Percentiles rank a stretch among this genome's conserved stretches.
These are phyloP conservation scores for Hyperoplus lanceolatus DNA, from an alignment of 2,797 vertebrate genomes.

Conservation along the genomic window DNA sequence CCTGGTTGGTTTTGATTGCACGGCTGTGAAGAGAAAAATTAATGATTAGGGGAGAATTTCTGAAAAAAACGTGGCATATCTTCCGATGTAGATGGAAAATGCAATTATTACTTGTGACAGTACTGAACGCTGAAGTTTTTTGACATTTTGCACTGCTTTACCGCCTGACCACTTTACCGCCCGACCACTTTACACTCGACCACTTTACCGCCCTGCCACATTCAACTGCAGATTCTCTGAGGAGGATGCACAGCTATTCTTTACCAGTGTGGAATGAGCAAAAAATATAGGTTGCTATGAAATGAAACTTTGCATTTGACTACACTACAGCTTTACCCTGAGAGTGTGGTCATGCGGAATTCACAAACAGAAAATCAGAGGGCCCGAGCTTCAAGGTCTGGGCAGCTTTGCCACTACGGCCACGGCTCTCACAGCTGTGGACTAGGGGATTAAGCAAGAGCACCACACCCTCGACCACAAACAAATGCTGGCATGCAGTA, in stretches of 20 bases:
- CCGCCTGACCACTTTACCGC: slow-evolving; percentile 4
- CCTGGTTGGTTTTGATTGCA: slow-evolving; percentile 99
- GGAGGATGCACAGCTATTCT: slow-evolving; percentile 50
- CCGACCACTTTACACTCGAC: slow-evolving; percentile 14
- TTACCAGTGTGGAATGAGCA: slow-evolving; percentile 38
- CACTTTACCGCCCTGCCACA: slow-evolving; percentile 10
- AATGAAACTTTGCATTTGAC: slow-evolving; percentile 45
- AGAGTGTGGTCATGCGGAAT: slow-evolving; percentile 60
- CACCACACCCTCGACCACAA: slow-evolving; percentile 69
- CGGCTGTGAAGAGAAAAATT: slow-evolving; percentile 87
- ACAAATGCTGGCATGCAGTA: slow-evolving; percentile 58
- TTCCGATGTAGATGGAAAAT: not conserved
- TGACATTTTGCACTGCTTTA: slow-evolving; percentile 26
- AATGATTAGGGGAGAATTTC: slow-evolving; percentile 12
- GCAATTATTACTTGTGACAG: slow-evolving; percentile 12
- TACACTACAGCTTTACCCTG: slow-evolving; percentile 41
- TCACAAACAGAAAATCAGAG: slow-evolving; percentile 64
- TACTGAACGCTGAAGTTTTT: slow-evolving; percentile 5
- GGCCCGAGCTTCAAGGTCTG: slow-evolving; percentile 31
- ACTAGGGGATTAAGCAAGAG: slow-evolving; percentile 59
- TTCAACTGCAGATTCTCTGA: slow-evolving; percentile 22
- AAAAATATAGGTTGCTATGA: slow-evolving; percentile 55
- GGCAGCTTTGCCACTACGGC: slow-evolving; percentile 54
- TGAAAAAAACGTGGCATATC: not conserved
- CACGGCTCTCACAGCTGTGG: slow-evolving; percentile 61